Evolutionary conservation across 2,797 vertebrate genomes (phyloP).

Genomic region (Takifugu ocellatus): DNA sequence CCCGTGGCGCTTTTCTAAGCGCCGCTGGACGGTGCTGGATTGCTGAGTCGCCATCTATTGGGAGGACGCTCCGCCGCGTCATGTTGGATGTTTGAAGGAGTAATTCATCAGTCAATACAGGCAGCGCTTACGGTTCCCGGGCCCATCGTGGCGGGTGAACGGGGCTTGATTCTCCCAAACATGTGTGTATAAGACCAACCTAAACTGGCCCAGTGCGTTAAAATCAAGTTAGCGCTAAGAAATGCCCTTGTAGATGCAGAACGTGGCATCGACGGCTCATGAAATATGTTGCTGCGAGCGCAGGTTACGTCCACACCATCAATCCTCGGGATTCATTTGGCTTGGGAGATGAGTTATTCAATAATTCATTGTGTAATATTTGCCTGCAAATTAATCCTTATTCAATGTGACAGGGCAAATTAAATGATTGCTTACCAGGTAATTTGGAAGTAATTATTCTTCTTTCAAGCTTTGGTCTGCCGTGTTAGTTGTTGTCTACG

Average conservation of each 20-base stretch:
- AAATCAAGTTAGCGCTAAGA: conserved; percentile 62
- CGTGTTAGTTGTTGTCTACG: conserved; percentile 14
- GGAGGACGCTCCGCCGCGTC: conserved; percentile 48
- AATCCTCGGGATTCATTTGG: conserved; percentile 73
- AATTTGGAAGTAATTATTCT: conserved; percentile 72
- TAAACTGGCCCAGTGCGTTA: conserved; percentile 45
- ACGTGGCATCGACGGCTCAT: conserved; percentile 48
- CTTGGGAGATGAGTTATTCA: conserved; percentile 70
- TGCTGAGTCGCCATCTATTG: conserved; percentile 22
- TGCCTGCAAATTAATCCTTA: conserved; percentile 73
- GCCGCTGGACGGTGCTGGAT: too few species aligned
- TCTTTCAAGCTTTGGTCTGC: conserved; percentile 53
- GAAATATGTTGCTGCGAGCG: conserved; percentile 58
- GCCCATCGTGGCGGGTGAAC: conserved; percentile 57
- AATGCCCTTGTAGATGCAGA: conserved; percentile 42
- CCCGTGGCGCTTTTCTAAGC: too few species aligned
- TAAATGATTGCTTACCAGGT: conserved; percentile 73
- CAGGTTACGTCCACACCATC: conserved; percentile 70
- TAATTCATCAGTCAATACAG: conserved; percentile 47
- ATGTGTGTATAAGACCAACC: conserved; percentile 52
- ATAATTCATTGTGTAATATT: conserved; percentile 78
- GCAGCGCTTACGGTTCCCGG: conserved; percentile 40
- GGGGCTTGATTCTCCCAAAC: conserved; percentile 54
- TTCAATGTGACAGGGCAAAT: conserved; percentile 72
- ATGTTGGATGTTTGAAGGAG: conserved; percentile 39